Percentiles rank a stretch among this genome's conserved stretches.
These are phyloP conservation scores for Potamilus streckersoni DNA, from an alignment of 1,140 invertebrate genomes.

Conservation along the genomic window DNA sequence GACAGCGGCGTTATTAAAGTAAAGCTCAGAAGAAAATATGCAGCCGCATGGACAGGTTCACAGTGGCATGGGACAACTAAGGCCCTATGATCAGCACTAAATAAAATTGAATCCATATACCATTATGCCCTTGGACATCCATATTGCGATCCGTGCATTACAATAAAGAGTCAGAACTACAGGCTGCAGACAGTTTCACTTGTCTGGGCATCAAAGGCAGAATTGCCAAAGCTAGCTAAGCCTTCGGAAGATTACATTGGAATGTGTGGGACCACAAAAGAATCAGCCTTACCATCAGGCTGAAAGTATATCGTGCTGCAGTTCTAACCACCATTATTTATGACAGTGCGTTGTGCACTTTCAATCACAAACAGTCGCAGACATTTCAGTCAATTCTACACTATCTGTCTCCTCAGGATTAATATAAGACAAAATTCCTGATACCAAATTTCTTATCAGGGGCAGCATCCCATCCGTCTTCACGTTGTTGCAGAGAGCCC, in stretches of 20 bases:
- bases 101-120: slow-evolving; percentile 34
- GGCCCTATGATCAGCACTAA: slow-evolving; percentile 33
- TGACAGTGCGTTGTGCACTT: slow-evolving; percentile 11
- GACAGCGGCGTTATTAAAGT: slow-evolving; percentile 36
- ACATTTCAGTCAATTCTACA: no score
- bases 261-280: slow-evolving; percentile 5
- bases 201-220: slow-evolving; percentile 18
- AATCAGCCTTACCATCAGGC: neutral
- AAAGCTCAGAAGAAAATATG: slow-evolving; percentile 22
- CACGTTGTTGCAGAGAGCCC: no score
- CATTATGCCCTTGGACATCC: slow-evolving; percentile 21
- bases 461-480: no score
- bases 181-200: slow-evolving; percentile 18
- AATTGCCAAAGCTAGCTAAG: slow-evolving; percentile 16
- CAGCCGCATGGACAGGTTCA: slow-evolving; percentile 28
- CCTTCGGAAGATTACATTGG: slow-evolving; percentile 11
- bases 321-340: slow-evolving; percentile 19
- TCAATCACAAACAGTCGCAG: slow-evolving; percentile 1
- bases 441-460: no score
- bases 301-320: neutral
- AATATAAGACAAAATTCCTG: no score
- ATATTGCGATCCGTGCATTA: slow-evolving; percentile 19
- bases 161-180: slow-evolving; percentile 10
- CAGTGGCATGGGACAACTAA: neutral
- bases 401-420: no score